A percentile compares a stretch with the other conserved stretches of the same genome.
Conservation (phyloP, 2,113 vertebrate genomes). For the Epinephelus cyanopodus region DNA sequence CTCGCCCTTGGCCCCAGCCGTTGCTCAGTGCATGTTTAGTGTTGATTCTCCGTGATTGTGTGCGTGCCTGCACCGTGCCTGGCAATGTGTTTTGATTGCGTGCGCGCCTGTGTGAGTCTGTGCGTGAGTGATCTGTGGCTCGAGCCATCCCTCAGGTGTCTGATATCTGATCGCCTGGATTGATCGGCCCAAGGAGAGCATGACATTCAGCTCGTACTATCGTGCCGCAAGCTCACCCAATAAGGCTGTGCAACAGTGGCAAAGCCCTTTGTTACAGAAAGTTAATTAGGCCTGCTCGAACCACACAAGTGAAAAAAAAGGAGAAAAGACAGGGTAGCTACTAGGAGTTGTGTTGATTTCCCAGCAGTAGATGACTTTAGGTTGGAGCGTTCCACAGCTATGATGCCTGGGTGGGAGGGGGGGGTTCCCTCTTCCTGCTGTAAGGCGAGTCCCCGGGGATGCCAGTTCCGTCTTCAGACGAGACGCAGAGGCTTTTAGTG, state of each 20-base stretch:
- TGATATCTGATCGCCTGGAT: constrained; percentile 83
- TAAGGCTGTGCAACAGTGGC: constrained; percentile 18
- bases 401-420: background rate
- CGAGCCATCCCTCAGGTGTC: constrained; percentile 78
- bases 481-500: constrained; percentile 71
- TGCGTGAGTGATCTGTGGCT: constrained; percentile 49
- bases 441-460: constrained; percentile 60
- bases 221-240: constrained; percentile 54
- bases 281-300: constrained; percentile 69
- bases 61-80: constrained; percentile 9
- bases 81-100: constrained; percentile 33
- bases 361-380: constrained; percentile 29
- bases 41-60: constrained; percentile 19
- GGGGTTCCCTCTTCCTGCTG: constrained; percentile 44
- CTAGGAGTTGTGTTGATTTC: constrained; percentile 52
- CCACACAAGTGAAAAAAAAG: constrained; percentile 18
- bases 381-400: constrained; percentile 28
- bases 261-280: constrained; percentile 51
- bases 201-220: constrained; percentile 80
- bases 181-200: constrained; percentile 83
- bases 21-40: constrained; percentile 24
- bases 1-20: constrained; percentile 49
- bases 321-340: background rate
- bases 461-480: constrained; percentile 55
- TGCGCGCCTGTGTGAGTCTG: constrained; percentile 18